These are phyloP conservation scores for Garra rufa DNA, from an alignment of 2,113 vertebrate species.

Conservation along the genomic window DNA sequence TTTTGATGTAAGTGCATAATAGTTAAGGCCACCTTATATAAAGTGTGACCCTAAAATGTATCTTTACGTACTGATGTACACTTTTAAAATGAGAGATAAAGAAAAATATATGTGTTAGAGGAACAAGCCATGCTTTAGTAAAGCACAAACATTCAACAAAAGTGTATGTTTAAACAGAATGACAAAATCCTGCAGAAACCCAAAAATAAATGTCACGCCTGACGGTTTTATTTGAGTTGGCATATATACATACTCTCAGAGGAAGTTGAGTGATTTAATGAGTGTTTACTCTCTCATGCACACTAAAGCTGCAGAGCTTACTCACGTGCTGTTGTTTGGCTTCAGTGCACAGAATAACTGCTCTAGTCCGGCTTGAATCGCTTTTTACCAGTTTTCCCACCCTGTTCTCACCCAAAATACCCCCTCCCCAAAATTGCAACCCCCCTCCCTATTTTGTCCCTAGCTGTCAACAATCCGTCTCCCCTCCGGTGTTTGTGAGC, in stretches of 20 bases:
- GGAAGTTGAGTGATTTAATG: constrained; percentile 24
- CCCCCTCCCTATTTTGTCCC: constrained; percentile 14
- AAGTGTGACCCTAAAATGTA: background rate
- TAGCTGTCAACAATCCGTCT: constrained; percentile 10
- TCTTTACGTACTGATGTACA: background rate
- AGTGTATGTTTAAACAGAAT: background rate
- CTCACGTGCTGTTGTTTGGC: background rate
- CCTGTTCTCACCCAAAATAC: constrained; percentile 32
- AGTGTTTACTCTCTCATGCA: constrained; percentile 15
- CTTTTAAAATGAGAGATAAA: background rate
- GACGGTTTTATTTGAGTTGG: background rate
- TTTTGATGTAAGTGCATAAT: too few species aligned
- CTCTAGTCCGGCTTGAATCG: constrained; percentile 37
- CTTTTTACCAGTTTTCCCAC: constrained; percentile 43
- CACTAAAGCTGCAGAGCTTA: background rate
- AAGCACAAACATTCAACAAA: background rate
- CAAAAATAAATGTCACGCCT: background rate
- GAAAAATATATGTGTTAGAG: background rate
- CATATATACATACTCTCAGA: constrained; percentile 5
- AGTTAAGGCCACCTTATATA: too few species aligned
- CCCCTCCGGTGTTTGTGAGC: background rate
- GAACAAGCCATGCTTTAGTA: background rate
- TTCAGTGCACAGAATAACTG: constrained; percentile 42
- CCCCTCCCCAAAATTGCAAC: constrained; percentile 5
- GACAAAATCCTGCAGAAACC: background rate